Evolutionary conservation across 2,888 invertebrate genomes (phyloP).

Genomic region (Rotaria macrura): DNA sequence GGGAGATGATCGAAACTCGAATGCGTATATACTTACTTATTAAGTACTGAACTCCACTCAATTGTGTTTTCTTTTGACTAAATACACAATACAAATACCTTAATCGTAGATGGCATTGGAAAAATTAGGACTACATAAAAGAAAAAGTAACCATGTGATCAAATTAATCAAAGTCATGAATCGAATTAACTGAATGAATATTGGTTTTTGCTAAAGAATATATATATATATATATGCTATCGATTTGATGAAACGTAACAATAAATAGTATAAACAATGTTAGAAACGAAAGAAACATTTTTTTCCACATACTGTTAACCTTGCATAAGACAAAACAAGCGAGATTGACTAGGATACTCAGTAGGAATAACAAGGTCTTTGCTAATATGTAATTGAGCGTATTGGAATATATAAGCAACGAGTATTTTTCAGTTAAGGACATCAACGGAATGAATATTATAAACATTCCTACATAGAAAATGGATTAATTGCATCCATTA

Average conservation of each 20-base stretch:
- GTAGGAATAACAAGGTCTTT: not conserved
- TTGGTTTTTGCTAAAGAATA: not conserved
- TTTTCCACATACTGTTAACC: not conserved
- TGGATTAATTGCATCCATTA: not conserved
- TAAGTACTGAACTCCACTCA: too few species aligned
- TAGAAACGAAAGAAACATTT: not conserved
- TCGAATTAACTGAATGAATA: not conserved
- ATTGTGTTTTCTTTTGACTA: too few species aligned
- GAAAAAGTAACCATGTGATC: not conserved
- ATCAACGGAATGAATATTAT: not conserved
- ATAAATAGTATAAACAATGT: not conserved
- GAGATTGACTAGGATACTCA: not conserved
- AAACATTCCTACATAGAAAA: not conserved
- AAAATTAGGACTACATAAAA: too few species aligned
- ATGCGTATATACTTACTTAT: too few species aligned
- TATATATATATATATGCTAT: not conserved
- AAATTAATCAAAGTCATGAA: not conserved
- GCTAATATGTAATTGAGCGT: not conserved
- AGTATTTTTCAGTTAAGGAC: not conserved
- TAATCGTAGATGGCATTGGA: too few species aligned
- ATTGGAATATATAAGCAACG: not conserved
- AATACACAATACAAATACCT: too few species aligned
- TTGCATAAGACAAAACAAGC: not conserved
- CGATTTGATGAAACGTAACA: not conserved
- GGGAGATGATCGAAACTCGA: too few species aligned